These are phyloP conservation scores for Pogonus chalceus DNA, from an alignment of 1,140 invertebrate genomes.

Conservation along the genomic window DNA sequence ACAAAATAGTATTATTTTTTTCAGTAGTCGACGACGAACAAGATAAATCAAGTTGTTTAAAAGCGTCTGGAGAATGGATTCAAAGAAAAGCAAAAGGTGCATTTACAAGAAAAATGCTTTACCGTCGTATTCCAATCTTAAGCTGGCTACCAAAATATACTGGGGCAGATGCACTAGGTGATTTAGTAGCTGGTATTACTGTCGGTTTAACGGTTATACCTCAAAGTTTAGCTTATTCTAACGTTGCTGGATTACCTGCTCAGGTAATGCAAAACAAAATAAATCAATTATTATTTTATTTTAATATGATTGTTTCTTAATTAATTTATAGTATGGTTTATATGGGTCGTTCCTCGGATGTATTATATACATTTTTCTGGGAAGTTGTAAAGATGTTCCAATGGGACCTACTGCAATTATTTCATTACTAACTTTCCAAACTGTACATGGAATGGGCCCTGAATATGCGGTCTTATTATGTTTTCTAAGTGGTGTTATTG, in stretches of 20 bases:
- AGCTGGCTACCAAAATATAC: conserved; percentile 65
- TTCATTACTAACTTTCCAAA: conserved; percentile 68
- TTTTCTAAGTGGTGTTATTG: conserved; percentile 68
- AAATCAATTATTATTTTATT: neutral
- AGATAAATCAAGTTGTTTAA: neutral
- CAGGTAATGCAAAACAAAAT: conserved; percentile 38
- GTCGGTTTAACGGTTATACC: conserved; percentile 79
- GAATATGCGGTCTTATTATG: conserved; percentile 71
- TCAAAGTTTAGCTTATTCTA: conserved; percentile 73
- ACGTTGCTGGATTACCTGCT: conserved; percentile 67
- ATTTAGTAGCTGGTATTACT: conserved; percentile 75
- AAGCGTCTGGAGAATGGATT: conserved; percentile 21
- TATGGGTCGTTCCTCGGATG: conserved; percentile 86
- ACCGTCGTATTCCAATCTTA: conserved; percentile 59
- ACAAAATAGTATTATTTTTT: neutral
- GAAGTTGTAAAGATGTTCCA: conserved; percentile 83
- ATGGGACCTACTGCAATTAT: conserved; percentile 79
- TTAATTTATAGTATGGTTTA: conserved; percentile 63
- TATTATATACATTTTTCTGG: conserved; percentile 83
- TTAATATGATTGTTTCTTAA: conserved; percentile 10
- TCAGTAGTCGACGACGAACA: neutral
- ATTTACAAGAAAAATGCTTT: conserved; percentile 55
- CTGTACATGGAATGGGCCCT: conserved; percentile 52
- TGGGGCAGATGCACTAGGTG: conserved; percentile 54
- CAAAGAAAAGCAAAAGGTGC: conserved; percentile 29